Conservation (phyloP, 2,888 invertebrate genomes). For the Elysia crispata region DNA sequence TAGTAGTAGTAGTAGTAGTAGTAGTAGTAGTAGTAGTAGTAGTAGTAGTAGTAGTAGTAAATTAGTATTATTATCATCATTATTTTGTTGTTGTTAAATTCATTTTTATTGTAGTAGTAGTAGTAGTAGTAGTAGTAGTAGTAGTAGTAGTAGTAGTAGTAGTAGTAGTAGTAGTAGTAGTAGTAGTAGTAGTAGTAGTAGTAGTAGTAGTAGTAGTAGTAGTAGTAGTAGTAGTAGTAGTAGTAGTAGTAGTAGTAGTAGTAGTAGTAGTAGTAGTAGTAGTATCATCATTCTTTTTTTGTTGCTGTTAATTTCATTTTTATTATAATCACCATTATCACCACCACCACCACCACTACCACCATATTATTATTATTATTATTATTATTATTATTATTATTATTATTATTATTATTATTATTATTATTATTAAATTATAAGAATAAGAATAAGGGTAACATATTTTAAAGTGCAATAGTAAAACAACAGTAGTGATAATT, state of each 20-base stretch:
- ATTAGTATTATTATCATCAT: too few species aligned
- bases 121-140: not conserved
- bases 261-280: slow-evolving; percentile 22
- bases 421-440: too few species aligned
- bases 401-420: too few species aligned
- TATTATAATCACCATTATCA: too few species aligned
- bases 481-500: too few species aligned
- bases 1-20: slow-evolving; percentile 17
- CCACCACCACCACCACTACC: too few species aligned
- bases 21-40: slow-evolving; percentile 12
- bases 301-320: not conserved
- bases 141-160: slow-evolving; percentile 16
- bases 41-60: not conserved
- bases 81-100: not conserved
- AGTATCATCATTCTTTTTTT: not conserved
- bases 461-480: too few species aligned
- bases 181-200: slow-evolving; percentile 6
- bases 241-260: slow-evolving; percentile 6
- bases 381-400: too few species aligned
- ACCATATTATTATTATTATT: too few species aligned
- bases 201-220: slow-evolving; percentile 4
- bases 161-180: slow-evolving; percentile 10
- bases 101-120: not conserved
- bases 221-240: slow-evolving; percentile 18
- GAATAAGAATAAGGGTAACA: too few species aligned